phyloP scores from a whole-genome alignment of 1,140 invertebrate species.

The Whitmania pigra region DNA sequence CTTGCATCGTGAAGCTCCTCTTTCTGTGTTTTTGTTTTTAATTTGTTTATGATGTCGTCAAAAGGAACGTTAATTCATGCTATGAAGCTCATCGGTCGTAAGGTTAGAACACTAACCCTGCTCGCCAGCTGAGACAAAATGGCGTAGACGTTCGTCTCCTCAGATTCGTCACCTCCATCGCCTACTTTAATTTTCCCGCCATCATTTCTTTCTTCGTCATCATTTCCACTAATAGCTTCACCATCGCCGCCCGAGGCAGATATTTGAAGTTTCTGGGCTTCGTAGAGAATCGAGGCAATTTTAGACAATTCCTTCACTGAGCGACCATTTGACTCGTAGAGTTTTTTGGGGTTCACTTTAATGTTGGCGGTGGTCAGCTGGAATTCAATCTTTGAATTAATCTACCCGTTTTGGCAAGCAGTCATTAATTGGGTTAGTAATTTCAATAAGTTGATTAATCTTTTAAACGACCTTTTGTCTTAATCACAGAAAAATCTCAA shows the following conservation, averaged over 20 bases:
- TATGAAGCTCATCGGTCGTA: too few relatives aligned
- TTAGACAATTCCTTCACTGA: slow-evolving; percentile 88
- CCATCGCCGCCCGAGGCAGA: too few relatives aligned
- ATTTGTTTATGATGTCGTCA: too few relatives aligned
- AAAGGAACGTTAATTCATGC: too few relatives aligned
- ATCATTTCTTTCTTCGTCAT: too few relatives aligned
- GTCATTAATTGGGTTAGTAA: not conserved
- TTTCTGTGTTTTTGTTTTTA: slow-evolving; percentile 36
- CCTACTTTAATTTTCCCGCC: too few relatives aligned
- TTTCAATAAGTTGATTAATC: not conserved
- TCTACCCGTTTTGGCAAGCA: not conserved
- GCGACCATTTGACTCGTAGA: slow-evolving; percentile 89
- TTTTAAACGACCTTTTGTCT: too few relatives aligned
- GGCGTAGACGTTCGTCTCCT: too few relatives aligned
- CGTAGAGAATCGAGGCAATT: slow-evolving; percentile 67
- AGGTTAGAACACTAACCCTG: too few relatives aligned
- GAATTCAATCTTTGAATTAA: not conserved
- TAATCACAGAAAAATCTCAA: not conserved
- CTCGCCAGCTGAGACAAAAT: too few relatives aligned
- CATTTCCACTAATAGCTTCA: too few relatives aligned
- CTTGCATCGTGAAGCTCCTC: slow-evolving; percentile 73
- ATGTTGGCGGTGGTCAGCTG: slow-evolving; percentile 77
- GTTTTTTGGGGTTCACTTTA: slow-evolving; percentile 80
- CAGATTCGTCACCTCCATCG: too few relatives aligned
- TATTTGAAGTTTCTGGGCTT: slow-evolving; percentile 51